A percentile compares a stretch with the other conserved stretches of the same genome.
phyloP scores from a whole-genome alignment of 2,797 vertebrate species.

The Sebastes kiyomatsui region DNA sequence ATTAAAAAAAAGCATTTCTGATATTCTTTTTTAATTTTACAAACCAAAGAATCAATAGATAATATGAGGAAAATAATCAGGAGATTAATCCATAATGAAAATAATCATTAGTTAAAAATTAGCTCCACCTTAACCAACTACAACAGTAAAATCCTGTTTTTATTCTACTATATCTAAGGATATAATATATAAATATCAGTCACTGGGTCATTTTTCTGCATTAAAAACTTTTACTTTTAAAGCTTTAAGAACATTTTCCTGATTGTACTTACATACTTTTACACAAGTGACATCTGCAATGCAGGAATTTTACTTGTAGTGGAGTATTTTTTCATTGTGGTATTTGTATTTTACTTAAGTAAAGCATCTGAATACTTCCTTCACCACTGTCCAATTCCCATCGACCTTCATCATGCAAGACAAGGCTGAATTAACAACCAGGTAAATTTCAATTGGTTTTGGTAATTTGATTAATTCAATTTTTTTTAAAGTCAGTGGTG shows the following conservation, averaged over 20 bases:
- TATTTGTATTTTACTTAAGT: not conserved
- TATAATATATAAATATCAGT: not conserved
- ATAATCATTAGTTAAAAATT: not conserved
- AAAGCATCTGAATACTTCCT: not conserved
- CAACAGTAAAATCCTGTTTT: not conserved
- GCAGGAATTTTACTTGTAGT: not conserved
- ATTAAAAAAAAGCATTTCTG: no score
- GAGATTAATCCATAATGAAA: not conserved
- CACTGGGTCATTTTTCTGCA: not conserved
- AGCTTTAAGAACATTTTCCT: not conserved
- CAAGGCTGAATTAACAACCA: not conserved
- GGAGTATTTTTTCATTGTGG: not conserved
- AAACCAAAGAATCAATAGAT: not conserved
- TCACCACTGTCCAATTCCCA: not conserved
- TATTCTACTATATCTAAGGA: no score
- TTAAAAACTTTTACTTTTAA: not conserved
- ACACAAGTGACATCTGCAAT: not conserved
- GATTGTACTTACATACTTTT: not conserved
- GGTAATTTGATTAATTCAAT: not conserved
- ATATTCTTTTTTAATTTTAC: no score
- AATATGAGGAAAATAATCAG: not conserved
- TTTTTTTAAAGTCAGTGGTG: no score
- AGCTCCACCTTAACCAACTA: not conserved
- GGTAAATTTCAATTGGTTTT: not conserved
- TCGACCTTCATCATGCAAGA: not conserved